Evolutionary conservation across 1,140 invertebrate genomes (phyloP).

Genomic region (Drosophila burlai): DNA sequence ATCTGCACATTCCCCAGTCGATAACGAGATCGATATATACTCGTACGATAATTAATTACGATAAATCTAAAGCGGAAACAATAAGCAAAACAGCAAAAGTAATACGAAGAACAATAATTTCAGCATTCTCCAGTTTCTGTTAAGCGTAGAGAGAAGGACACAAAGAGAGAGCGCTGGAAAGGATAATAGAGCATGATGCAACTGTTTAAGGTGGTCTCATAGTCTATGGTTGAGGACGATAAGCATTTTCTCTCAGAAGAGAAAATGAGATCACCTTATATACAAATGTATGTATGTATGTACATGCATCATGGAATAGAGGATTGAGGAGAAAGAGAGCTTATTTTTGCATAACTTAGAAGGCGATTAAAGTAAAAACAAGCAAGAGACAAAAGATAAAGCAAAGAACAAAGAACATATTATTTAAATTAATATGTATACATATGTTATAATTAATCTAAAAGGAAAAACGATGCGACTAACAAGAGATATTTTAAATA

Average conservation of each 20-base stretch:
- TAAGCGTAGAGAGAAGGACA: slow-evolving; percentile 33
- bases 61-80: slow-evolving; percentile 52
- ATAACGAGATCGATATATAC: slow-evolving; percentile 43
- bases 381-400: slow-evolving; percentile 13
- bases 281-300: neutral
- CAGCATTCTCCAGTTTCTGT: slow-evolving; percentile 69
- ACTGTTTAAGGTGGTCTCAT: neutral
- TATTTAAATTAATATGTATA: slow-evolving; percentile 47
- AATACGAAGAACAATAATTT: slow-evolving; percentile 77
- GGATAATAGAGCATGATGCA: neutral
- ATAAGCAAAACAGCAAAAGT: slow-evolving; percentile 65
- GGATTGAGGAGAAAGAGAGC: slow-evolving; percentile 23
- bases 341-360: slow-evolving; percentile 49
- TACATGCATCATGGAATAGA: neutral
- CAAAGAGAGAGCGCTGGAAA: neutral
- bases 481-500: slow-evolving; percentile 47
- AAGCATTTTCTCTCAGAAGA: neutral
- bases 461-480: slow-evolving; percentile 27
- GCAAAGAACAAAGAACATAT: slow-evolving; percentile 25
- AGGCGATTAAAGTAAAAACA: slow-evolving; percentile 10
- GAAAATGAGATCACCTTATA: neutral
- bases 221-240: neutral
- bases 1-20: slow-evolving; percentile 44
- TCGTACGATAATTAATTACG: slow-evolving; percentile 18
- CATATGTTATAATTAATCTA: slow-evolving; percentile 50